Evolutionary conservation across 2,888 invertebrate species (phyloP).

Genomic region (Lycophotia porphyrea): DNA sequence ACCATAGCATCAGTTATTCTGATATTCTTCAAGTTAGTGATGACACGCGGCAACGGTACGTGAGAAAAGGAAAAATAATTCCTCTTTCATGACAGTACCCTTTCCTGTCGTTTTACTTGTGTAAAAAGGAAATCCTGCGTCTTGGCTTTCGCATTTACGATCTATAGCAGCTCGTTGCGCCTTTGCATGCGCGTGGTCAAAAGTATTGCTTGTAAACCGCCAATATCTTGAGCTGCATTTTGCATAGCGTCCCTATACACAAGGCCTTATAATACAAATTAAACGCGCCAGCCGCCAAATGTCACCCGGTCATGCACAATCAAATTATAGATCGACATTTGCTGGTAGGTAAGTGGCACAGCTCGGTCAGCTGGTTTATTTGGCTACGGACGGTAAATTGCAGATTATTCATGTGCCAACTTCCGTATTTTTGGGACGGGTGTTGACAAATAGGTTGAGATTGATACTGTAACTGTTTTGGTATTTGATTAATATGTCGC

Average conservation of each 20-base stretch:
- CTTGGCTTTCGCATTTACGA: neutral
- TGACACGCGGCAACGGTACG: neutral
- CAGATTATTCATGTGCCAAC: constrained; percentile 55
- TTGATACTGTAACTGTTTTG: neutral
- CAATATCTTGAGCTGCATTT: constrained; percentile 17
- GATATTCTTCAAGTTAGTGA: neutral
- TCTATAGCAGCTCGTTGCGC: neutral
- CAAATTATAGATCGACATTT: constrained; percentile 66
- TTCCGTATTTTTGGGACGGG: constrained; percentile 57
- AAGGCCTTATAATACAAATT: constrained; percentile 42
- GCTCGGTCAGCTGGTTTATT: constrained; percentile 51
- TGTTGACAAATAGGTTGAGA: constrained; percentile 39
- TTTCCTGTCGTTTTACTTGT: neutral
- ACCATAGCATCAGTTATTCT: neutral
- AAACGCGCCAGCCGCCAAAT: constrained; percentile 58
- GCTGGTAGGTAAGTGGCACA: constrained; percentile 49
- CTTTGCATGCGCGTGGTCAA: neutral
- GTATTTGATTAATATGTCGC: constrained; percentile 8
- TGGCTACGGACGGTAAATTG: constrained; percentile 48
- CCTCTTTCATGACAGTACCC: neutral
- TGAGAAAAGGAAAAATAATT: neutral
- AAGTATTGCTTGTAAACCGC: constrained; percentile 5
- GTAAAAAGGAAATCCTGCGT: neutral
- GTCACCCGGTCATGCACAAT: constrained; percentile 60
- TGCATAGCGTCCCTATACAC: constrained; percentile 20